Conservation (phyloP, 2,888 invertebrate genomes). For the Amorpha juglandis region DNA sequence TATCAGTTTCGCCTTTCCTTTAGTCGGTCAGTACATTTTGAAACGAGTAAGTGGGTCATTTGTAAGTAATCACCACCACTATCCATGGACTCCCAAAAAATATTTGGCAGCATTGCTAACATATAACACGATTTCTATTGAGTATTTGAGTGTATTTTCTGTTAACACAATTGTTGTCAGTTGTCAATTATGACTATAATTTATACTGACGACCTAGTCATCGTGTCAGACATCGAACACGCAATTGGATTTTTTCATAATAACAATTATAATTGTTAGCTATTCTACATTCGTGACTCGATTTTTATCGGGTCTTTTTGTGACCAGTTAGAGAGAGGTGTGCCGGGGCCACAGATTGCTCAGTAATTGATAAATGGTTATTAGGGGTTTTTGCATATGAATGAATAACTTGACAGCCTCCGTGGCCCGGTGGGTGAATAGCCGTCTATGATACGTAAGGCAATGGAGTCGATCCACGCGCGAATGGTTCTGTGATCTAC, state of each 20-base stretch:
- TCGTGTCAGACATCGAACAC: not conserved
- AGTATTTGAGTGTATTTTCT: not conserved
- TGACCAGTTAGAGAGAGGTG: not conserved
- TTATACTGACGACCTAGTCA: not conserved
- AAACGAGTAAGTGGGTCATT: too few species aligned
- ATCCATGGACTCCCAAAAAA: too few species aligned
- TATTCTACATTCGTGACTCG: constrained; percentile 14
- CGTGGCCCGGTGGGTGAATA: too few species aligned
- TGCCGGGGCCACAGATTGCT: not conserved
- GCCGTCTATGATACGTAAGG: too few species aligned
- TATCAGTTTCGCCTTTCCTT: not conserved
- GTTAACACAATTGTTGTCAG: not conserved
- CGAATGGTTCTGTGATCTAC: too few species aligned
- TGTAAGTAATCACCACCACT: too few species aligned
- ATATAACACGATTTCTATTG: not conserved
- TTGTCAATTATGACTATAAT: not conserved
- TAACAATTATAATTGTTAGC: not conserved
- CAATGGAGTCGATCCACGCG: too few species aligned
- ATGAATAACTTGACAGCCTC: not conserved
- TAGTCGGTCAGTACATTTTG: not conserved
- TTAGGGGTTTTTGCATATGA: not conserved
- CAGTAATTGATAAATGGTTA: constrained; percentile 16
- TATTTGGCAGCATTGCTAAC: too few species aligned
- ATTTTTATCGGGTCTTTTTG: constrained; percentile 4
- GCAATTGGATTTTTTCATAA: not conserved